phyloP scores from a whole-genome alignment of 2,888 invertebrate genomes.

The Oasisia sp. region DNA sequence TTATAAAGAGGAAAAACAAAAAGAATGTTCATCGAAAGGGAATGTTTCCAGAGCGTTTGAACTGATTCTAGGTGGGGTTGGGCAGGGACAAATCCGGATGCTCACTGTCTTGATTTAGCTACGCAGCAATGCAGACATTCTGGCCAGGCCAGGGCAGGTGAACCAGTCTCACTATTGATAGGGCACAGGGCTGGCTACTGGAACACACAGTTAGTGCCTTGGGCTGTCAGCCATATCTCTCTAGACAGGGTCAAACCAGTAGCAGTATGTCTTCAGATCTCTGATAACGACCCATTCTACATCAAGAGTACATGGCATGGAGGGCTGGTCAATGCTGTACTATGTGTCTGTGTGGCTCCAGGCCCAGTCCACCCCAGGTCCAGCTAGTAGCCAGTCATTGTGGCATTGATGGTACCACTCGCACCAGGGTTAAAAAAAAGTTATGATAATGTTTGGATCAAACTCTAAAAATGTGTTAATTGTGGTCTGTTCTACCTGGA shows the following conservation, averaged over 20 bases:
- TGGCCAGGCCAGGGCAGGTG: not conserved
- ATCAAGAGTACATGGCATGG: no score
- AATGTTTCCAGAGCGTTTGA: not conserved
- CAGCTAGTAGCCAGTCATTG: not conserved
- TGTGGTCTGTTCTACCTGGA: not conserved
- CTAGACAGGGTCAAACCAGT: not conserved
- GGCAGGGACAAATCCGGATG: not conserved
- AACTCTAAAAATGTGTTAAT: not conserved
- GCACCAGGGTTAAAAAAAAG: not conserved
- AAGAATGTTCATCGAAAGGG: not conserved
- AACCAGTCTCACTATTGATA: not conserved
- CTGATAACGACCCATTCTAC: not conserved
- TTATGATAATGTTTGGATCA: not conserved
- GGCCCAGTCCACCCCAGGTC: not conserved
- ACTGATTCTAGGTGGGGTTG: not conserved
- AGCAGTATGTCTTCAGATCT: slow-evolving; percentile 12
- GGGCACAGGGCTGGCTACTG: not conserved
- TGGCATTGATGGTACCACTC: not conserved
- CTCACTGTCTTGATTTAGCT: not conserved
- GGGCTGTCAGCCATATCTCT: not conserved
- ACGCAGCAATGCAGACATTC: not conserved
- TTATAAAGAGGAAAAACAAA: not conserved
- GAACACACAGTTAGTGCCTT: not conserved
- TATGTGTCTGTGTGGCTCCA: not conserved
- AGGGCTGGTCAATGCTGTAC: not conserved